phyloP scores from a whole-genome alignment of 2,888 invertebrate species.

The Caenorhabditis macrosperma region DNA sequence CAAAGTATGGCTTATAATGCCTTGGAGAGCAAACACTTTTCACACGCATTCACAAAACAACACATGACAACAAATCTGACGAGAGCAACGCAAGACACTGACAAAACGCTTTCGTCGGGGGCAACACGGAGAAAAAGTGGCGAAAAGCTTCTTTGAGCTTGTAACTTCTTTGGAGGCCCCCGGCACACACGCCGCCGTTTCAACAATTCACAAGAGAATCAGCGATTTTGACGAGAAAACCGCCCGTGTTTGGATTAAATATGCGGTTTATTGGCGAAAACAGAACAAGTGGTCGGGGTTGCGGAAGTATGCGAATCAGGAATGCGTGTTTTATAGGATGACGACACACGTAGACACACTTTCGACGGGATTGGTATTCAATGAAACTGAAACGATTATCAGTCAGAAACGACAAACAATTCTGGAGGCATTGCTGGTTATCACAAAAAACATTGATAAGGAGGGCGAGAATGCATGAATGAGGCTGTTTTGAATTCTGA shows the following conservation, averaged over 20 bases:
- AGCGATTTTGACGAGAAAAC: constrained; percentile 46
- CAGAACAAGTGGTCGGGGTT: neutral
- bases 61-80: constrained; percentile 26
- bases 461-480: neutral
- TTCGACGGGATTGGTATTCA: neutral
- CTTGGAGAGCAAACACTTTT: constrained; percentile 40
- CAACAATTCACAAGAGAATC: constrained; percentile 46
- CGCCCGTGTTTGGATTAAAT: constrained; percentile 20
- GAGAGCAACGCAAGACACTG: constrained; percentile 19
- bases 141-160: constrained; percentile 45
- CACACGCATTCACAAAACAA: constrained; percentile 44
- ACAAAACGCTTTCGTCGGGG: constrained; percentile 52
- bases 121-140: constrained; percentile 39
- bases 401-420: too few relatives aligned
- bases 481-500: neutral
- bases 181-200: neutral
- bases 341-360: neutral
- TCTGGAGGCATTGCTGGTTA: too few relatives aligned
- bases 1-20: constrained; percentile 33
- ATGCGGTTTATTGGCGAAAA: neutral
- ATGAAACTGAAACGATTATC: too few relatives aligned
- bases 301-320: neutral
- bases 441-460: neutral
- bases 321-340: neutral
- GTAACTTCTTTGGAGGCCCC: constrained; percentile 34